A percentile compares a stretch with the other conserved stretches of the same genome.
Evolutionary conservation across 2,113 vertebrate species (phyloP).

Genomic region (Macquaria australasica): DNA sequence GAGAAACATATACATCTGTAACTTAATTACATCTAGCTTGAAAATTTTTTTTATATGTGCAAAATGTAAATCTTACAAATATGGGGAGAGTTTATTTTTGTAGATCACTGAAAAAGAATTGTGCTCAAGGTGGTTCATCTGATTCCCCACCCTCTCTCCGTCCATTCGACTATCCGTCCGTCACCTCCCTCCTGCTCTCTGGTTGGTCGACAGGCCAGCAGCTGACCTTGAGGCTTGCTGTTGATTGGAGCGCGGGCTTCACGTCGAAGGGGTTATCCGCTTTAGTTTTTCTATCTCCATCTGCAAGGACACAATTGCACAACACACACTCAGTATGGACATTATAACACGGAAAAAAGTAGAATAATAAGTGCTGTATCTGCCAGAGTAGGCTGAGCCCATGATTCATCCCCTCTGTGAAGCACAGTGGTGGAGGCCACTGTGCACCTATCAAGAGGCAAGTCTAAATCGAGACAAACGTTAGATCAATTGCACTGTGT

Average conservation of each 20-base stretch:
- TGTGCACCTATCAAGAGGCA: neutral
- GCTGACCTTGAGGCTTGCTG: constrained; percentile 54
- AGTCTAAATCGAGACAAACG: neutral
- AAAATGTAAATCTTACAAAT: constrained; percentile 84
- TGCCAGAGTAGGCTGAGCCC: neutral
- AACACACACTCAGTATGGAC: neutral
- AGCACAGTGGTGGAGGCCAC: neutral
- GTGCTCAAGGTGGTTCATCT: constrained; percentile 51
- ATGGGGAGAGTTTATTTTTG: constrained; percentile 76
- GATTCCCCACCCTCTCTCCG: constrained; percentile 33
- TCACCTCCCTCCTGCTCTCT: constrained; percentile 29
- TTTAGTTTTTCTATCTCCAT: constrained; percentile 95
- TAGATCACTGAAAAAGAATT: constrained; percentile 59
- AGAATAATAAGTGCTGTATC: neutral
- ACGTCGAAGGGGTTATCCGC: constrained; percentile 88
- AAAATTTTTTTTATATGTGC: constrained; percentile 84
- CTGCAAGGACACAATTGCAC: constrained; percentile 78
- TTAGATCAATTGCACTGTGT: neutral
- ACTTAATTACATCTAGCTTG: constrained; percentile 79
- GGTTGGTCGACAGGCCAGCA: constrained; percentile 35
- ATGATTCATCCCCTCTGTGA: neutral
- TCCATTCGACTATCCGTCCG: neutral
- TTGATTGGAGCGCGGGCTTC: constrained; percentile 69
- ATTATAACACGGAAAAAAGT: fast-evolving
- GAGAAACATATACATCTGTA: constrained; percentile 79